Base-by-base conservation (phyloP, 2,888 invertebrate species). In the Volucella inflata region DNA sequence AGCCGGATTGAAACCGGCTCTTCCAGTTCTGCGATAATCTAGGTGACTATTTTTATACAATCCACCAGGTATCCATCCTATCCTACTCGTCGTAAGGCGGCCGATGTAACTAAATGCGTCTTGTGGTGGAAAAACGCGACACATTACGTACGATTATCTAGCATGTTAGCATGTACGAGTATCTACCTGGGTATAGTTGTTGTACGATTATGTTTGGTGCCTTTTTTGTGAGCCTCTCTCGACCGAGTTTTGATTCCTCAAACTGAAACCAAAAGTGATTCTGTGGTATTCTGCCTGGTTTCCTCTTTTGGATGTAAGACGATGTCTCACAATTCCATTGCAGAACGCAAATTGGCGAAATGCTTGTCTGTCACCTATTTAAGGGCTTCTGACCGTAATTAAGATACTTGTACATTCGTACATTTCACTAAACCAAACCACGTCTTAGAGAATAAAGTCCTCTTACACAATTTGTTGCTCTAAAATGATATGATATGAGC, bases 11-110 rank as follows among this genome's bases (percentile, higher is more conserved):
- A 62, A 91, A 91, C 91, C 90, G 90, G 91, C 90, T 91, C 90
- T 90, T 90, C 91, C 91, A 91, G 91, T 91, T 91, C 89, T 89
- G 90, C 89, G 91, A 90, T 91, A 90, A 91, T 91, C 91, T 91
- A 90, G 91, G 91, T 91, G 90, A 91, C 91, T 87, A 84, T 83
- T 83, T 83, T 78, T 79, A 59, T 76, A 72, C 81, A 68, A 48
- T 59, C 40, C 55, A 60, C 40, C 50, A 30, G 30, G 30, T 30
- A 30, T 30, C 30, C 30, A 30, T 30, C 30, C 30, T 30, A 30
- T 30, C 30, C 30, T 30, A 30, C 30, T 30, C 30, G 30, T 60
- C 57, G 55, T 70, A 30, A 21, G 17, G 36, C 60, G 62, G 42
- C 51, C 30, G 46, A 60, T 14, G 59, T 59, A 17, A 48, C n/a